Conservation (phyloP, 2,888 invertebrate genomes). For the Prenolepis imparis region DNA sequence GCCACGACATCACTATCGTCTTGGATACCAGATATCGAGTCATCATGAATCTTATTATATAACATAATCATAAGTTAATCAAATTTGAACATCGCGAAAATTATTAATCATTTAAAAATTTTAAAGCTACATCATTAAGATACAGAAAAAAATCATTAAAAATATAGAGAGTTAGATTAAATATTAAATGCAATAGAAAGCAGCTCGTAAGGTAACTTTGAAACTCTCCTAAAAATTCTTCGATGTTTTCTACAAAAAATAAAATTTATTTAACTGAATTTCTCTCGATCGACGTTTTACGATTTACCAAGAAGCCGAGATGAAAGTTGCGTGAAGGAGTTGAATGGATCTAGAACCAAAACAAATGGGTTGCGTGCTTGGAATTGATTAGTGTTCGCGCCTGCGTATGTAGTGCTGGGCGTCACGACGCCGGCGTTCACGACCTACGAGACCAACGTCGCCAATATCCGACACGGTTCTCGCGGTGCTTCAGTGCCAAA, state of each 20-base stretch:
- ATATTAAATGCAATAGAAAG: neutral
- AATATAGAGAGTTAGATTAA: neutral
- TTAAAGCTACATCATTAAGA: neutral
- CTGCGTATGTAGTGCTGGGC: constrained; percentile 66
- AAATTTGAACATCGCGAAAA: neutral
- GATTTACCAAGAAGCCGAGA: neutral
- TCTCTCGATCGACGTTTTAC: neutral
- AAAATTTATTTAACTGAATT: neutral
- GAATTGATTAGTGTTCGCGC: constrained; percentile 71
- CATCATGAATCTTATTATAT: neutral
- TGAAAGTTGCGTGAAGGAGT: constrained; percentile 44
- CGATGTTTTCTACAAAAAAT: neutral
- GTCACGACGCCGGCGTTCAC: constrained; percentile 68
- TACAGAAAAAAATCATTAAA: neutral
- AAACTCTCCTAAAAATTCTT: neutral
- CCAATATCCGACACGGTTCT: constrained; percentile 28
- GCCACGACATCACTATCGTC: constrained; percentile 7
- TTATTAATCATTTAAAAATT: neutral
- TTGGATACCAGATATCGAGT: constrained; percentile 5
- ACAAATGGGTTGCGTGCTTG: constrained; percentile 20
- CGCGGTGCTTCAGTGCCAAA: constrained; percentile 48
- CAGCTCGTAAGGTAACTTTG: neutral
- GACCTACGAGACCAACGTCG: constrained; percentile 32
- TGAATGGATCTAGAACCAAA: constrained; percentile 46
- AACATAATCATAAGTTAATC: neutral